Evolutionary conservation across 2,113 vertebrate species (phyloP).

Genomic region (Paradoxurus hermaphroditus): DNA sequence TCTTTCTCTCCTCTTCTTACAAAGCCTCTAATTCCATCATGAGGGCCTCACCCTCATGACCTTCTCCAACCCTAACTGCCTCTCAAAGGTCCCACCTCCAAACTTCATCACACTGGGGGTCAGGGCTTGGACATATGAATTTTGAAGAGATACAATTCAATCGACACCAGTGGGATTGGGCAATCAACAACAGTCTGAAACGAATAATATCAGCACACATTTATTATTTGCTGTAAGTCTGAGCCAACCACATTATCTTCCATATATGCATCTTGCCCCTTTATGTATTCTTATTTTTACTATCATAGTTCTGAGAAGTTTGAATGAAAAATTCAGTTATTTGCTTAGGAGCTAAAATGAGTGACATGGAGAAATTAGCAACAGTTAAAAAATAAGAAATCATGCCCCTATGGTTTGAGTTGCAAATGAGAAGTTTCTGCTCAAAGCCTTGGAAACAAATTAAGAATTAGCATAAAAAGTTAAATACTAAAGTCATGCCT

Average conservation of each 20-base stretch:
- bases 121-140: background rate
- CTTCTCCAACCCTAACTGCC: background rate
- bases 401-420: background rate
- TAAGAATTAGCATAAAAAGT: constrained; percentile 60
- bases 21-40: background rate
- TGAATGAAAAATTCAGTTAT: constrained; percentile 3
- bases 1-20: background rate
- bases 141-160: background rate
- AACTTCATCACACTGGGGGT: background rate
- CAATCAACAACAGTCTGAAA: background rate
- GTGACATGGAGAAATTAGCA: background rate
- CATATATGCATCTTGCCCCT: background rate
- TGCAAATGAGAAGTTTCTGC: constrained; percentile 46
- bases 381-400: background rate
- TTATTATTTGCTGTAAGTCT: background rate
- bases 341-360: constrained; percentile 40
- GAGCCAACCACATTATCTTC: constrained; percentile 11
- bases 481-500: constrained; percentile 42
- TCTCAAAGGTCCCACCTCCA: background rate
- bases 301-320: background rate
- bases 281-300: background rate
- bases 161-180: background rate
- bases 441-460: constrained; percentile 49
- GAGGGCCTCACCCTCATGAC: background rate
- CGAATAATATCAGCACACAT: background rate